Conservation (phyloP, 2,113 vertebrate species). For the Chloropsis hardwickii region DNA sequence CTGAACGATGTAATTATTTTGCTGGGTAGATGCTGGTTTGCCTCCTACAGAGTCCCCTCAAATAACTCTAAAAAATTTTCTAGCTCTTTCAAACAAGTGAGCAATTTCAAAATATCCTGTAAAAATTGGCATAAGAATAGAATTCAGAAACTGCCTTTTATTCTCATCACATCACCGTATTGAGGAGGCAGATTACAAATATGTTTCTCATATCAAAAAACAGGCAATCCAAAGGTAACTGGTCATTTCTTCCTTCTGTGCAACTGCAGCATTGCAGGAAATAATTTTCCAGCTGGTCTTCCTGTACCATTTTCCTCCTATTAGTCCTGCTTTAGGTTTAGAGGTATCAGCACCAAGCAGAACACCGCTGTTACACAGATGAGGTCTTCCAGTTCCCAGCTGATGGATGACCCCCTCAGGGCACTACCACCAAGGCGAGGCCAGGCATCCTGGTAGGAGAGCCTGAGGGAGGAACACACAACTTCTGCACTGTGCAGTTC, state of each 20-base stretch:
- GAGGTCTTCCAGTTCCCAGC: neutral
- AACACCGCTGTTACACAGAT: neutral
- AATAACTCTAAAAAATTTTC: neutral
- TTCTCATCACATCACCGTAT: neutral
- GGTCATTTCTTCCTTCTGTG: neutral
- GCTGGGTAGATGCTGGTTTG: neutral
- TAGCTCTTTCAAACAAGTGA: neutral
- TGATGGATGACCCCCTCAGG: neutral
- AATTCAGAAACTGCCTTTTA: neutral
- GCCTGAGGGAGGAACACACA: neutral
- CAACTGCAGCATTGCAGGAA: neutral
- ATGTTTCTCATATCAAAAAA: neutral
- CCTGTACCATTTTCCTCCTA: neutral
- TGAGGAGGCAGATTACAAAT: neutral
- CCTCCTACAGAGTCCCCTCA: neutral
- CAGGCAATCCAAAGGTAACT: neutral
- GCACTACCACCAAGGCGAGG: neutral
- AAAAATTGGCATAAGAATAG: neutral
- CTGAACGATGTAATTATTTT: neutral
- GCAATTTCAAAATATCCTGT: neutral
- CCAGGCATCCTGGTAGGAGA: rapidly evolving
- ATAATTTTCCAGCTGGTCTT: neutral
- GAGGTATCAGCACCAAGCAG: neutral
- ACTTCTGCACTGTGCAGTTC: neutral
- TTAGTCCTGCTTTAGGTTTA: neutral